Evolutionary conservation across 2,797 vertebrate species (phyloP).

Genomic region (Galagoides demidoff): DNA sequence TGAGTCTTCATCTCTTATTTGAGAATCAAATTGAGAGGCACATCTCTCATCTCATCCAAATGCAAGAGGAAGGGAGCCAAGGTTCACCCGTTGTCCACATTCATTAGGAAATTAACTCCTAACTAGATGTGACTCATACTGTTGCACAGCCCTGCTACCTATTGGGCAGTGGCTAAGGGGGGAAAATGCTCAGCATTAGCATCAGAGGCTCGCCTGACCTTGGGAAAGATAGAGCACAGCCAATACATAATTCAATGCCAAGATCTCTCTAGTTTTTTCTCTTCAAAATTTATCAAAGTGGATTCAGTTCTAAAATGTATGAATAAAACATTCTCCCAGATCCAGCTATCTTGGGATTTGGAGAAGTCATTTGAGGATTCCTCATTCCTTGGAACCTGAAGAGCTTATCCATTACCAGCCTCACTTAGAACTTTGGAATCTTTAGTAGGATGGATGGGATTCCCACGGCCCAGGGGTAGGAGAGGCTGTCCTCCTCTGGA

Average conservation of each 20-base stretch:
- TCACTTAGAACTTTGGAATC: background rate
- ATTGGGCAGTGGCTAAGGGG: rapidly evolving
- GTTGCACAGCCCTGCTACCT: background rate
- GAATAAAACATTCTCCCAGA: conserved; percentile 59
- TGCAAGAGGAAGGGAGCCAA: conserved; percentile 33
- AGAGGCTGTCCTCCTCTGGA: background rate
- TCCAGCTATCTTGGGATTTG: background rate
- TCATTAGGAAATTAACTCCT: conserved; percentile 73
- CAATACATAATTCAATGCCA: conserved; percentile 54
- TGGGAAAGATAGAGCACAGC: background rate
- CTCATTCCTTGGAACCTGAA: background rate
- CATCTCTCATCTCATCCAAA: conserved; percentile 12
- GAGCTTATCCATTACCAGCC: background rate
- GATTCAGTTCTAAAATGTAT: conserved; percentile 15
- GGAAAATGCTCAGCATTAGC: background rate
- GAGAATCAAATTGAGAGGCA: conserved; percentile 46
- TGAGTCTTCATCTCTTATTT: background rate
- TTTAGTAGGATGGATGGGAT: rapidly evolving
- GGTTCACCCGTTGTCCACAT: conserved; percentile 9
- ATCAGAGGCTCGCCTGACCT: background rate
- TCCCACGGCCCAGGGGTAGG: background rate
- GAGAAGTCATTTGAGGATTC: conserved; percentile 55
- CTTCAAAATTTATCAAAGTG: conserved; percentile 66
- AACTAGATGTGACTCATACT: conserved; percentile 15
- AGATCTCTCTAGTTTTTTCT: conserved; percentile 43